phyloP scores from a whole-genome alignment of 2,113 vertebrate genomes.

The Chrysemys picta region DNA sequence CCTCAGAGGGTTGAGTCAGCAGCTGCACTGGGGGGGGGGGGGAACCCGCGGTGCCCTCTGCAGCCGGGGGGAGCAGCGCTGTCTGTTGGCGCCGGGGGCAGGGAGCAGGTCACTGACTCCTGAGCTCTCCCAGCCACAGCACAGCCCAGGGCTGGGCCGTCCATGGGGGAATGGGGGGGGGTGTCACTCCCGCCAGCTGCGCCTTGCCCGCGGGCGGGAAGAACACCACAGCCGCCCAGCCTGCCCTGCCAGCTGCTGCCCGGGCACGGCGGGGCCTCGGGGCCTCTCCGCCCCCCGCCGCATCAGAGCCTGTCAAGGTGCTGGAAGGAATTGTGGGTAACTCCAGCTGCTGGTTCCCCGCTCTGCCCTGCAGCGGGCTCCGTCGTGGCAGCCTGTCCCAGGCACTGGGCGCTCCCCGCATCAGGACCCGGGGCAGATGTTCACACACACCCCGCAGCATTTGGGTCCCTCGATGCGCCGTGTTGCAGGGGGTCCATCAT shows the following conservation, averaged over 20 bases:
- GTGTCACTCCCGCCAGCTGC: background rate
- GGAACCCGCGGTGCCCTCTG: background rate
- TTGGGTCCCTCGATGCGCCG: too few species aligned
- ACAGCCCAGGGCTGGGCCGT: background rate
- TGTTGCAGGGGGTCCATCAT: too few species aligned
- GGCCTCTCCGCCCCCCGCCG: background rate
- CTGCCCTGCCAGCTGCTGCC: background rate
- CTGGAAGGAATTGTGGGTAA: background rate
- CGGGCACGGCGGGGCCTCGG: background rate
- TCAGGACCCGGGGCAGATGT: too few species aligned
- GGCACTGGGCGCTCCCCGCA: too few species aligned
- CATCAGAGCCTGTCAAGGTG: background rate
- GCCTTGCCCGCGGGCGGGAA: too few species aligned
- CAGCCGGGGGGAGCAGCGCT: background rate
- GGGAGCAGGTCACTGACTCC: background rate
- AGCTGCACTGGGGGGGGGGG: background rate
- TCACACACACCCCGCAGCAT: too few species aligned
- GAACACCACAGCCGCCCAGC: too few species aligned
- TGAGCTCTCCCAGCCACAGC: background rate
- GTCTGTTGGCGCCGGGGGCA: too few species aligned
- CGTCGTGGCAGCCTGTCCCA: background rate
- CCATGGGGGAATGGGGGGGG: background rate
- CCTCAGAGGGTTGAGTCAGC: slow-evolving; percentile 53
- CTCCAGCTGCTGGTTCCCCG: background rate
- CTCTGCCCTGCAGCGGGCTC: too few species aligned